A percentile compares a stretch with the other conserved stretches of the same genome.
Conservation (phyloP, 2,888 invertebrate genomes). For the Nezara viridula region DNA sequence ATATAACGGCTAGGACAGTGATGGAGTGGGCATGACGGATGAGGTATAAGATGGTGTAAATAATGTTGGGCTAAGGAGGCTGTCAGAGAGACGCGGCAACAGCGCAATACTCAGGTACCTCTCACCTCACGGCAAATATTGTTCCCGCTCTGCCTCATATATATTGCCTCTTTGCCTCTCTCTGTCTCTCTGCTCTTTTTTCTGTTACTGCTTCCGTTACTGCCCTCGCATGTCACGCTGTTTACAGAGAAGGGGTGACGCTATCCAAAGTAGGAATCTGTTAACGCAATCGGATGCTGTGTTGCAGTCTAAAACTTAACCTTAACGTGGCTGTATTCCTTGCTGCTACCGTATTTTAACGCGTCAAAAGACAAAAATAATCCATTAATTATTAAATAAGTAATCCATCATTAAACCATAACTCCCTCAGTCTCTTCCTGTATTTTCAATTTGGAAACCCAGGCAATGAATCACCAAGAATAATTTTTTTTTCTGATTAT, state of each 20-base stretch:
- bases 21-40: slow-evolving; percentile 59
- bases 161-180: neutral
- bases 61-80: slow-evolving; percentile 64
- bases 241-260: neutral
- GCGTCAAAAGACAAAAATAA: neutral
- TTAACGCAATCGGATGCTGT: neutral
- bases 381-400: no score
- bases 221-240: neutral
- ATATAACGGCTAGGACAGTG: neutral
- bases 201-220: slow-evolving; percentile 47
- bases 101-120: slow-evolving; percentile 65
- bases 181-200: neutral
- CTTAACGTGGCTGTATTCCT: neutral
- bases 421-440: no score
- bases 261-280: neutral
- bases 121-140: slow-evolving; percentile 48
- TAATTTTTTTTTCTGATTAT: no score
- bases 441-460: no score
- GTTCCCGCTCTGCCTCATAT: slow-evolving; percentile 20
- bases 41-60: slow-evolving; percentile 62
- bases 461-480: no score
- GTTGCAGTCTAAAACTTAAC: neutral
- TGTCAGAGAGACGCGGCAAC: slow-evolving; percentile 65
- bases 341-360: neutral
- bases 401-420: no score